These are phyloP conservation scores for Notocelia uddmanniana DNA, from an alignment of 2,888 invertebrate species.

Conservation along the genomic window DNA sequence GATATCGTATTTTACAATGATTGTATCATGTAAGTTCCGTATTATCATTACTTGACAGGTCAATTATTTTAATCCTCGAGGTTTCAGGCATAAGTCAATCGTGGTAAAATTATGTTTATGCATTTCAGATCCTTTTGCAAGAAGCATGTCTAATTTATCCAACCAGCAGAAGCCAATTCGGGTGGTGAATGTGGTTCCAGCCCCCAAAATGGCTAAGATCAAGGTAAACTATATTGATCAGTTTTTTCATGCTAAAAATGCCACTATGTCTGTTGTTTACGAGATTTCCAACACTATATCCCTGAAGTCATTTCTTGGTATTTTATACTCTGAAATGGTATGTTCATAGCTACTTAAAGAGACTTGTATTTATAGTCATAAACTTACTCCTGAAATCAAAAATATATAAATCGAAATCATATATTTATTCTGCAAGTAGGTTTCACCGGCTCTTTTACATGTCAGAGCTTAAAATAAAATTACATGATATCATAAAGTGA, in stretches of 20 bases:
- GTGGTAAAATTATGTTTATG: slow-evolving; percentile 15
- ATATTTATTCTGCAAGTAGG: no score
- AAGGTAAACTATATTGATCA: slow-evolving; percentile 57
- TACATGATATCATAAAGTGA: no score
- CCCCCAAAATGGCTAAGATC: slow-evolving; percentile 56
- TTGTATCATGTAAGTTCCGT: slow-evolving; percentile 66
- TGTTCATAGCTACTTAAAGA: no score
- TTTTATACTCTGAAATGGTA: no score
- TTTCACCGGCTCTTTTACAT: not conserved
- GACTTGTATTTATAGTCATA: no score
- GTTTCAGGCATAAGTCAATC: not conserved
- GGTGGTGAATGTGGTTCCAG: slow-evolving; percentile 60
- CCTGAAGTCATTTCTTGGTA: no score
- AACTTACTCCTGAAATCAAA: no score
- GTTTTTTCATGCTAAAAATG: not conserved
- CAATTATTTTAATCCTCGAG: slow-evolving; percentile 46
- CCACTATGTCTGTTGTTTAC: not conserved
- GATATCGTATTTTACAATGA: slow-evolving; percentile 54
- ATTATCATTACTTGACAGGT: slow-evolving; percentile 47
- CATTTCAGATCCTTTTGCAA: slow-evolving; percentile 26
- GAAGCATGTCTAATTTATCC: slow-evolving; percentile 26
- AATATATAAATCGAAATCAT: no score
- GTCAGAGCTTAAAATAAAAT: not conserved
- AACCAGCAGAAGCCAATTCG: slow-evolving; percentile 55
- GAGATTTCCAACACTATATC: no score